Evolutionary conservation across 1,140 invertebrate species (phyloP), one percentile per base, ranked within the genome.

Genomic region (Leptonema lineaticorne): DNA sequence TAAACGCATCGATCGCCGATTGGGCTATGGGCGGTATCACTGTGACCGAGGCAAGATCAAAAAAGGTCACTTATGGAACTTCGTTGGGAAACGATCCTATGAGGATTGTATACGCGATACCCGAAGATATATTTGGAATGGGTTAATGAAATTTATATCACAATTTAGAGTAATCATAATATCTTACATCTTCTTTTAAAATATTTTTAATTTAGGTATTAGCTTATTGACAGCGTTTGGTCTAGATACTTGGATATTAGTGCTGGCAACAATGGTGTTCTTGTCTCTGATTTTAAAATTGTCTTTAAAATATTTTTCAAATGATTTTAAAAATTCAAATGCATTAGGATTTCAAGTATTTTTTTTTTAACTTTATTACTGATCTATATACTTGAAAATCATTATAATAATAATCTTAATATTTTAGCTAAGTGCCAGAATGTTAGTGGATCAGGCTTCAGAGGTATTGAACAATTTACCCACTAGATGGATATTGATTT

Each of bases 1-100:
- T 72, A 9, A 67, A 69, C 27, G 18, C 8, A 9, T 26, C 45
- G 4, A 59, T 57, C 27, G 63, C 68, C 11, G 70, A 72, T 57
- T 72, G 67, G 63, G 67, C 57, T 58, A 66, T 72, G 2, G 70
- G 63, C 1, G 57, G 62, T 46, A 72, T 72, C 14, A 41, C 63
- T 1, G 22, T 72, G 6, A 62, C 70, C 4, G 56, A 66, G 56
- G 37, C 29, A 0, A 58, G 70, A 58, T 24, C 18, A 0, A 66
- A 67, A 37, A 66, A 26, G n/a, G 67, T 72, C 1, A 56, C 50
- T 48, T 69, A 46, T 30, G 63, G 63, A 18, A 18, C 29, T n/a
- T 14, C 27, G 11, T 60, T 72, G 0, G 67, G 63, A 33, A 56
- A 69, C 58, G 67, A 69, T 59, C 70, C 70, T 0, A 48, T 69